Evolutionary conservation across 2,113 vertebrate genomes (phyloP).

Genomic region (Corynorhinus townsendii): DNA sequence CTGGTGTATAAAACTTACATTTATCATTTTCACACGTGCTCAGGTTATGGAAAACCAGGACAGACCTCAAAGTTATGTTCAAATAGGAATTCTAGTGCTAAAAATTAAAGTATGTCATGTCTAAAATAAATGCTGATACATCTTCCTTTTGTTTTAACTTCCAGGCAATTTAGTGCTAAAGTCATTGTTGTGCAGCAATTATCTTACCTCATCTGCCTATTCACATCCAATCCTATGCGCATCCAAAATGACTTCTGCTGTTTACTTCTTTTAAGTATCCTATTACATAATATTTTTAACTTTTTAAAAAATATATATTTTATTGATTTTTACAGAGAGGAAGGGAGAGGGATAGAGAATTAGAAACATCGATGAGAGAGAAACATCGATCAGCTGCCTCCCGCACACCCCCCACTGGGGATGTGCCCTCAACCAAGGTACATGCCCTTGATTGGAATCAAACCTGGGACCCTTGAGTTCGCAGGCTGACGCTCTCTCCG

Average conservation of each 20-base stretch:
- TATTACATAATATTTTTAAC: constrained; percentile 30
- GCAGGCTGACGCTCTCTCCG: no score
- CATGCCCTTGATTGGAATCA: no score
- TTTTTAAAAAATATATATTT: not conserved
- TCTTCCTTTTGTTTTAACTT: constrained; percentile 23
- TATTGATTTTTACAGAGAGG: no score
- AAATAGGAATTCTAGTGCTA: not conserved
- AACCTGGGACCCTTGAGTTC: no score
- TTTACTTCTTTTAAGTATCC: constrained; percentile 32
- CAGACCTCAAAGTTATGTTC: not conserved
- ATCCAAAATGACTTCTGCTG: constrained; percentile 6
- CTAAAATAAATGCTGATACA: constrained; percentile 31
- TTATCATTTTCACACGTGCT: constrained; percentile 25
- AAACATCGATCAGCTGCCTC: no score
- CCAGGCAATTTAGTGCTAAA: constrained; percentile 26
- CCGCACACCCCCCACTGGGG: no score
- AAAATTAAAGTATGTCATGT: constrained; percentile 40
- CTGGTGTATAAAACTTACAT: not conserved
- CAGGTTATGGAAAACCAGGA: not conserved
- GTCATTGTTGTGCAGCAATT: constrained; percentile 1
- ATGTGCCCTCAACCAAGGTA: no score
- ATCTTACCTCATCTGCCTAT: constrained; percentile 11
- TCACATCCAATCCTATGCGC: not conserved
- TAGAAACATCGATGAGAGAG: no score
- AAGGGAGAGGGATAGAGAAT: no score